Conservation (phyloP, 2,888 invertebrate genomes). For the Pseudococcus viburni region DNA sequence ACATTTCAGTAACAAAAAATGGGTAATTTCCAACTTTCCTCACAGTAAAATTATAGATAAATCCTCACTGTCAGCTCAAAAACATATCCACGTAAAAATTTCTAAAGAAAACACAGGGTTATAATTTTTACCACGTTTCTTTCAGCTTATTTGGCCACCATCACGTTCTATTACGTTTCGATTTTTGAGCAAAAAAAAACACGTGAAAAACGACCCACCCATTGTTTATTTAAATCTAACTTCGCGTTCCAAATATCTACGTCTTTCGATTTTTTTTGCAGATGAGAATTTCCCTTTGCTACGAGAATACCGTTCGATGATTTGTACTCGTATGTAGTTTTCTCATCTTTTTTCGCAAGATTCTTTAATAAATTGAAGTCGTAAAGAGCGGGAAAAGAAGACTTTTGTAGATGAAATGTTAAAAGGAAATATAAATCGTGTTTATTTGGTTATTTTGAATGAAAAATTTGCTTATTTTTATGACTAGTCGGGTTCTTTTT, state of each 20-base stretch:
- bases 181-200: neutral
- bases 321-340: neutral
- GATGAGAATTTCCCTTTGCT: neutral
- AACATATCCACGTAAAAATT: too few species aligned
- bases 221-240: conserved; percentile 5
- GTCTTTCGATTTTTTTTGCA: neutral
- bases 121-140: too few species aligned
- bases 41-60: too few species aligned
- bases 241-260: neutral
- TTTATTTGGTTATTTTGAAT: conserved; percentile 28
- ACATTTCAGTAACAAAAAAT: too few species aligned
- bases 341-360: neutral
- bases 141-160: too few species aligned
- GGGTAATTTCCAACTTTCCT: too few species aligned
- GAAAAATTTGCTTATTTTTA: neutral
- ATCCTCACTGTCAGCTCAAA: too few species aligned
- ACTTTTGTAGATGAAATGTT: neutral
- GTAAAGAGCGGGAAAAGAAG: neutral
- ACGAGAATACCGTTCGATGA: neutral
- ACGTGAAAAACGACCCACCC: too few species aligned
- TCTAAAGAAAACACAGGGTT: too few species aligned
- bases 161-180: neutral
- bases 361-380: conserved; percentile 21
- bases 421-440: conserved; percentile 26
- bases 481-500: neutral